Base-by-base conservation (phyloP, 2,888 invertebrate species). In the Eupithecia insigniata region DNA sequence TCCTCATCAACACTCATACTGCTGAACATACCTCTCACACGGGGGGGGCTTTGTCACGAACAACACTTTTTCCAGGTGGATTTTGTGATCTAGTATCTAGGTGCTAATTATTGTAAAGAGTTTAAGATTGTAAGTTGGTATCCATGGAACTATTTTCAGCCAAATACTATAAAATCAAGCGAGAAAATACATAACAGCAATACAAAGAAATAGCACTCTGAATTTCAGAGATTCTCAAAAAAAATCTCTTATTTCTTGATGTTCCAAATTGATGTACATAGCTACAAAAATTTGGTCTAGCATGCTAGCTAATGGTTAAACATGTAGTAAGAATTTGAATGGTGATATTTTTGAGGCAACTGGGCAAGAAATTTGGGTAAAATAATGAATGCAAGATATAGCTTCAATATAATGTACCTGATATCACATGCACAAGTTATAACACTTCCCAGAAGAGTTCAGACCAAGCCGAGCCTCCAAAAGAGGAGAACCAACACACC, bases 401-500 rank as follows among this genome's bases (percentile, higher is more conserved):
- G 36, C 12, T 36, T 14, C 14, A 12, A 34, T 12, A 12, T 34
- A 34, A 34, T 34, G 2, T 46, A 46, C 46, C n/a, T 46, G 43
- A 43, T 18, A 43, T 43, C 18, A n/a, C 18, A 43, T 43, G 43
- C 7, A n/a, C 18, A 43, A 43, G 6, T 0, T 18, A n/a, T 43
- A 2, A 1, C 1, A 39, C 7, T n/a, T 46, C 8, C n/a, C 55
- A 55, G 55, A 26, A 14, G 55, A 55, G 12, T 55, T 26, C 55
- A 14, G 26, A 12, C 0, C 71, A 72, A 58, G 81, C 65, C 39
- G 75, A 76, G 36, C 73, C 75, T 66, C 10, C 61, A 7, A 10
- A 67, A 28, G 83, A 78, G 26, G 79, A 74, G 51, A 69, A 32
- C 6, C 83, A 83, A 39, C 83, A 83, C n/a, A 71, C 78, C 5